Evolutionary conservation across 2,888 invertebrate genomes (phyloP).

Genomic region (Lamellibrachia satsuma): DNA sequence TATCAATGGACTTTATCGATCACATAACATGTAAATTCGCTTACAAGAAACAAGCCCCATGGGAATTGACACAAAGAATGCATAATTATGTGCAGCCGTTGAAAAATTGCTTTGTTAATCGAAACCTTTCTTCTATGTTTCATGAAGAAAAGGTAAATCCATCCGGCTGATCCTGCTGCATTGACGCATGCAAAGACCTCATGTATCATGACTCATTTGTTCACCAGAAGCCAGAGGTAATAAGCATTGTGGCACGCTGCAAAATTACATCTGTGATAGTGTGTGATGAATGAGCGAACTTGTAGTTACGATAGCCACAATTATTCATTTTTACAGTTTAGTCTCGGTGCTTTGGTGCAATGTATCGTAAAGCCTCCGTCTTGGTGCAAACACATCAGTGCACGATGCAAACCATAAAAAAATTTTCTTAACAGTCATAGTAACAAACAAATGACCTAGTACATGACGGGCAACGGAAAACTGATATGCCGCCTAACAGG

Average conservation of each 20-base stretch:
- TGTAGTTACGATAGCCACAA: background rate
- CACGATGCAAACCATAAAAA: background rate
- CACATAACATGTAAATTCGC: background rate
- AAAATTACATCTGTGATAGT: background rate
- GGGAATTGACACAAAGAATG: background rate
- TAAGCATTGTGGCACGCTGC: background rate
- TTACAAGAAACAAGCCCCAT: background rate
- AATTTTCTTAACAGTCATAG: background rate
- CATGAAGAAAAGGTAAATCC: background rate
- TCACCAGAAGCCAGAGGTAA: background rate
- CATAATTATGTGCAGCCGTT: background rate
- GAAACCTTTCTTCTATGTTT: background rate
- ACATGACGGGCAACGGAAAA: background rate
- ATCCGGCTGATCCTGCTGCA: background rate
- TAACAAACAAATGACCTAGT: background rate
- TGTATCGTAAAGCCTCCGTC: background rate
- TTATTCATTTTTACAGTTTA: background rate
- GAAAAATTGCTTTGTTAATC: background rate
- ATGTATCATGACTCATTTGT: background rate
- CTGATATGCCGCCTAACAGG: background rate
- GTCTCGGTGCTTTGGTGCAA: background rate
- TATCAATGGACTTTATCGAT: background rate
- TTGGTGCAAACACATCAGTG: background rate
- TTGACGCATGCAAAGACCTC: background rate
- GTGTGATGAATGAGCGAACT: background rate